Evolutionary conservation across 2,888 invertebrate species (phyloP).

Genomic region (Liposcelis brunnea): DNA sequence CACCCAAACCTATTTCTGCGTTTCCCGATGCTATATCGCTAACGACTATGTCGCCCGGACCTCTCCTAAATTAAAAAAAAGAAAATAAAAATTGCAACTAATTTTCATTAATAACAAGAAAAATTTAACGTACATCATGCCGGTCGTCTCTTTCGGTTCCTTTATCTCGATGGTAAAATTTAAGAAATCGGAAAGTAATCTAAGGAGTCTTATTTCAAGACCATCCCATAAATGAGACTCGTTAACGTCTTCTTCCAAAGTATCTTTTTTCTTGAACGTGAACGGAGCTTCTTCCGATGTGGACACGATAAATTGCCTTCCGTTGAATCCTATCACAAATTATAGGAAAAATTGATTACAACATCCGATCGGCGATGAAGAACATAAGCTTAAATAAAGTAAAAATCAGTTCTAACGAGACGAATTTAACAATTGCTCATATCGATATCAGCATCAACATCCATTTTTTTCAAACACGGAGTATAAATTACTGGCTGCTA

Average conservation of each 20-base stretch:
- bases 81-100: neutral
- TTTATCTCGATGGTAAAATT: slow-evolving; percentile 56
- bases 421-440: too few relatives aligned
- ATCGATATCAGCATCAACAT: too few relatives aligned
- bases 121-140: slow-evolving; percentile 31
- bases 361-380: too few relatives aligned
- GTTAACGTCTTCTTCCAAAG: slow-evolving; percentile 7
- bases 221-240: slow-evolving; percentile 43
- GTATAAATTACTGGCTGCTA: too few relatives aligned
- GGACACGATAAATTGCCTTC: slow-evolving; percentile 52
- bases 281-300: slow-evolving; percentile 57
- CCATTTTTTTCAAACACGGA: too few relatives aligned
- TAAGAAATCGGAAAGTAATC: slow-evolving; percentile 40
- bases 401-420: too few relatives aligned
- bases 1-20: slow-evolving; percentile 52
- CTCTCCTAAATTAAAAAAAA: neutral
- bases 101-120: slow-evolving; percentile 9
- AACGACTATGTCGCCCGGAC: slow-evolving; percentile 41
- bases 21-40: slow-evolving; percentile 40
- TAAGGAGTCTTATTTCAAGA: slow-evolving; percentile 48
- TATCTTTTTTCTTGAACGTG: slow-evolving; percentile 41
- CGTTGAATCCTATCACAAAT: slow-evolving; percentile 44
- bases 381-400: too few relatives aligned
- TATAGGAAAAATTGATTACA: too few relatives aligned
- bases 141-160: slow-evolving; percentile 33